These are phyloP conservation scores for Pseudomyrmex sp. DNA, from an alignment of 1,140 invertebrate species.

Conservation along the genomic window DNA sequence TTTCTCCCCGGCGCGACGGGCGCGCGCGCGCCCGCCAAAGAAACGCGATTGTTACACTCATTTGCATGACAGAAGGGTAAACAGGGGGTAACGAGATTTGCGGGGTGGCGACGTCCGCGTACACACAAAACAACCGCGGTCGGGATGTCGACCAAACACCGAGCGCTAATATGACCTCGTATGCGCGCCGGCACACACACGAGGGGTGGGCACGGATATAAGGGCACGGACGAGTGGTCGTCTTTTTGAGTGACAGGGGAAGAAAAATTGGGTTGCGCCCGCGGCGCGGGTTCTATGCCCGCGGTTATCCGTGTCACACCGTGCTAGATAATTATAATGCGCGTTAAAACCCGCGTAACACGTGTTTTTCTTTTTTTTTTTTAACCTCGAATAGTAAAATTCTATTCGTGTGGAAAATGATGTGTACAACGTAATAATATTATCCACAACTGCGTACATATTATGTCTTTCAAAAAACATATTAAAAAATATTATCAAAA, in stretches of 20 bases:
- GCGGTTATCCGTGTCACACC: not conserved
- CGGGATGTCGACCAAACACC: conserved; percentile 77
- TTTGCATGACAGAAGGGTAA: conserved; percentile 81
- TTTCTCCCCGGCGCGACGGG: conserved; percentile 7
- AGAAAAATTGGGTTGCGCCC: conserved; percentile 50
- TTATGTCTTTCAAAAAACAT: not conserved
- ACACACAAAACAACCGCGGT: conserved; percentile 66
- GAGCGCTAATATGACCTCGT: conserved; percentile 67
- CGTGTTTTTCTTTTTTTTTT: too few relatives aligned
- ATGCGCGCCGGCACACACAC: conserved; percentile 27
- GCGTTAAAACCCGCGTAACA: not conserved
- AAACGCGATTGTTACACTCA: conserved; percentile 73
- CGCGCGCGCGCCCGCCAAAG: conserved; percentile 42
- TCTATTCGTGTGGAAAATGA: too few relatives aligned
- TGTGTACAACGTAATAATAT: too few relatives aligned
- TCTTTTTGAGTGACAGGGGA: conserved; percentile 57
- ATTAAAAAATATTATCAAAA: not conserved
- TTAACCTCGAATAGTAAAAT: too few relatives aligned
- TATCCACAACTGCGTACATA: not conserved
- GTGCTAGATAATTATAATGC: conserved; percentile 6
- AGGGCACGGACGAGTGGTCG: not conserved
- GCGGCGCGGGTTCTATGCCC: not conserved
- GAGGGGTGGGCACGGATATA: conserved; percentile 5
- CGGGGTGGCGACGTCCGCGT: conserved; percentile 66
- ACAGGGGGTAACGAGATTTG: conserved; percentile 78